phyloP scores from a whole-genome alignment of 2,113 vertebrate genomes.

The Neodontobutis hainanensis region DNA sequence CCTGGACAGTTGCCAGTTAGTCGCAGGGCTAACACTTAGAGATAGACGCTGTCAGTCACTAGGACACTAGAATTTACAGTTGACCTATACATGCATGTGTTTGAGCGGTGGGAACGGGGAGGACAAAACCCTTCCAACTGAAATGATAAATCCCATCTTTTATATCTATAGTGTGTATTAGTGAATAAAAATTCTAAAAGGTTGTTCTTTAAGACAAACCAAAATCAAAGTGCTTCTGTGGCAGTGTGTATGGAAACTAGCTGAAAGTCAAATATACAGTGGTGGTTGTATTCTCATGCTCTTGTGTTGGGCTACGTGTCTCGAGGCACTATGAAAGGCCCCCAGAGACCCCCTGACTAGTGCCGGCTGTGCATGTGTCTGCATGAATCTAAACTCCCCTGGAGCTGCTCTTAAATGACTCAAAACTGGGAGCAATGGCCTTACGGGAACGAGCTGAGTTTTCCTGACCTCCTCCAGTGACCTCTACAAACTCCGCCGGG shows the following conservation, averaged over 20 bases:
- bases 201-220: no score
- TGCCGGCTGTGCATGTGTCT: slow-evolving; percentile 9
- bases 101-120: no score
- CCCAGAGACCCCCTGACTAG: slow-evolving; percentile 40
- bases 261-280: background rate
- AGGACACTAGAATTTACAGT: no score
- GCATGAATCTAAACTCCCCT: slow-evolving; percentile 23
- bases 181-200: no score
- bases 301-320: slow-evolving; percentile 68
- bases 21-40: no score
- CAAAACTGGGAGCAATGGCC: slow-evolving; percentile 57
- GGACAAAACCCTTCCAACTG: no score
- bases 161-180: no score
- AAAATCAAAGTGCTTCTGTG: background rate
- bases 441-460: slow-evolving; percentile 57
- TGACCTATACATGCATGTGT: no score
- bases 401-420: slow-evolving; percentile 21
- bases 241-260: background rate
- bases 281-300: slow-evolving; percentile 74
- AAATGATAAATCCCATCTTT: no score
- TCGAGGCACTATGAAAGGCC: slow-evolving; percentile 52
- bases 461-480: slow-evolving; percentile 47
- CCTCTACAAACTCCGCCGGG: slow-evolving; percentile 11
- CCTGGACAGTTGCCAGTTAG: no score
- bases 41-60: no score